Conservation (phyloP, 1,140 invertebrate genomes). For the Dreissena polymorpha region DNA sequence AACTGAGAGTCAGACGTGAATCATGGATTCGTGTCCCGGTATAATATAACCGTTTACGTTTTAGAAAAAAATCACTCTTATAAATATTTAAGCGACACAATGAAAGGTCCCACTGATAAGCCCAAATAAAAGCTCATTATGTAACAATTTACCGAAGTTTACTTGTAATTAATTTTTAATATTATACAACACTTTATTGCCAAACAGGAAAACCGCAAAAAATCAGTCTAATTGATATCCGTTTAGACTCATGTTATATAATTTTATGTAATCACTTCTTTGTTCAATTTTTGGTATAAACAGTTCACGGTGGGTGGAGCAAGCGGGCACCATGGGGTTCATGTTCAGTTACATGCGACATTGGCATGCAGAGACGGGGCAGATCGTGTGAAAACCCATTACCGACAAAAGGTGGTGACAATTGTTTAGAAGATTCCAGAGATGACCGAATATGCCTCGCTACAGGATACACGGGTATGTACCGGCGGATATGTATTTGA, state of each 20-base stretch:
- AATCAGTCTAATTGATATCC: no score
- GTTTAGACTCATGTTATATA: no score
- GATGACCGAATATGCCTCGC: neutral
- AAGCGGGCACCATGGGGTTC: neutral
- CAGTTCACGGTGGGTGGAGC: slow-evolving; percentile 14
- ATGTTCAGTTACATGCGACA: slow-evolving; percentile 5
- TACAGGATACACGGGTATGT: neutral
- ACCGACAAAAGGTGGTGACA: neutral
- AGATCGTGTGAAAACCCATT: neutral
- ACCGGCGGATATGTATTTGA: neutral
- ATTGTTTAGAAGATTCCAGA: neutral
- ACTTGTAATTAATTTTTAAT: no score
- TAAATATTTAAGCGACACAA: no score
- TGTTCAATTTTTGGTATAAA: no score
- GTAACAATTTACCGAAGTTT: no score
- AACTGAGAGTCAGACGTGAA: neutral
- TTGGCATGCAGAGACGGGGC: neutral
- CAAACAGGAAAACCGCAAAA: no score
- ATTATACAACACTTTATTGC: no score
- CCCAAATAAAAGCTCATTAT: no score
- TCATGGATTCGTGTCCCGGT: neutral
- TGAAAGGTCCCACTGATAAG: no score
- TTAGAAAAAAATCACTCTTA: no score
- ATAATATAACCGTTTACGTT: neutral
- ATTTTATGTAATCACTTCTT: no score